Evolutionary conservation across 92 coral and sea anemone genomes (phyloP).

Genomic region (Muricea muricata): DNA sequence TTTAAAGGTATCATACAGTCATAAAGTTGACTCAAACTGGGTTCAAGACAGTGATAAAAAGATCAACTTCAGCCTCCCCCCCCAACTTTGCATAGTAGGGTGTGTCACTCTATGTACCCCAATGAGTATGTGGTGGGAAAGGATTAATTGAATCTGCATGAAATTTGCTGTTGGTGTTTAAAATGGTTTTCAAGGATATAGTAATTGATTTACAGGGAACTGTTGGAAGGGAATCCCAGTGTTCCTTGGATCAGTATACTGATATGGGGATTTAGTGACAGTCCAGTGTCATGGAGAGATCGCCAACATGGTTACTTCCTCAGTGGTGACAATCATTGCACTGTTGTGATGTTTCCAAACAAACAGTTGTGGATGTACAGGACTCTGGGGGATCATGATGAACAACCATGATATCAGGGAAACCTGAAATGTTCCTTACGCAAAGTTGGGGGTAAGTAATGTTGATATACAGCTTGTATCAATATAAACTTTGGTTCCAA

Average conservation of each 20-base stretch:
- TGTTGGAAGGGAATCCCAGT: slow-evolving; percentile 12
- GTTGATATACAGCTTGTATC: not conserved
- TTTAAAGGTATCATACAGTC: too few relatives aligned
- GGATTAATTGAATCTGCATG: too few relatives aligned
- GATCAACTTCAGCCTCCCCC: too few relatives aligned
- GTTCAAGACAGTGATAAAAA: too few relatives aligned
- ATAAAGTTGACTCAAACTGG: too few relatives aligned
- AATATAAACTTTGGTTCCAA: too few relatives aligned
- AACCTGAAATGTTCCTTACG: not conserved
- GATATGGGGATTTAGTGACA: slow-evolving; percentile 98
- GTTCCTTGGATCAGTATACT: slow-evolving; percentile 83
- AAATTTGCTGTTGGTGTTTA: too few relatives aligned
- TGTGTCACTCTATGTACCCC: too few relatives aligned
- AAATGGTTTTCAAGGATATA: too few relatives aligned
- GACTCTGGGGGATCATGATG: slow-evolving; percentile 81
- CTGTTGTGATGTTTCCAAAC: slow-evolving; percentile 83
- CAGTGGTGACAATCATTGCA: slow-evolving; percentile 88
- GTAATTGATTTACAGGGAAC: not conserved
- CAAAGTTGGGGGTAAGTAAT: not conserved
- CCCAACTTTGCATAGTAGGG: too few relatives aligned
- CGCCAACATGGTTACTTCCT: slow-evolving; percentile 81
- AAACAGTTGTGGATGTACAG: slow-evolving; percentile 78
- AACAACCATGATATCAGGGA: slow-evolving; percentile 63
- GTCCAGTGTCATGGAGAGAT: slow-evolving; percentile 84
- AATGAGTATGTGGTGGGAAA: too few relatives aligned